Conservation (phyloP, 2,888 invertebrate genomes). For the Machimus atricapillus region DNA sequence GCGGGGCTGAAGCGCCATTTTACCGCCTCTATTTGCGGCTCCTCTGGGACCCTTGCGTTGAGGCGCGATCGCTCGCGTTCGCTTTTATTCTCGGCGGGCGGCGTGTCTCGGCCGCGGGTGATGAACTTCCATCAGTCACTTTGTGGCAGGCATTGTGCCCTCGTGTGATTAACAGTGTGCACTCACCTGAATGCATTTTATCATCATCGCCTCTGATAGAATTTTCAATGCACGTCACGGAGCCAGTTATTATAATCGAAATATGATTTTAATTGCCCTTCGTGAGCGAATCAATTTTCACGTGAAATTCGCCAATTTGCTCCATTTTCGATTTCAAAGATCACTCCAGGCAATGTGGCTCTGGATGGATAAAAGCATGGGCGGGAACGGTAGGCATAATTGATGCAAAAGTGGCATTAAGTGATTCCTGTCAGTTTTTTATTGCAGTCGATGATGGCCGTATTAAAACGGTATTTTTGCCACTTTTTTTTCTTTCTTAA, state of each 20-base stretch:
- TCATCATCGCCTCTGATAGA: constrained; percentile 23
- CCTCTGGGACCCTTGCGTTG: not conserved
- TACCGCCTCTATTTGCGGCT: not conserved
- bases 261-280: constrained; percentile 31
- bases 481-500: not conserved
- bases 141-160: not conserved
- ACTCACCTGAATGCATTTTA: constrained; percentile 20
- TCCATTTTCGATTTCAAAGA: constrained; percentile 10
- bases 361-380: not conserved
- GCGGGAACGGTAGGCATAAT: not conserved
- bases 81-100: not conserved
- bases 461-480: not conserved
- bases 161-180: constrained; percentile 27
- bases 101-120: not conserved
- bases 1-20: not conserved
- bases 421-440: not conserved
- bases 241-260: constrained; percentile 21
- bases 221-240: constrained; percentile 2
- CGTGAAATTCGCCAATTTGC: constrained; percentile 20
- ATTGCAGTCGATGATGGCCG: not conserved
- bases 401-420: not conserved
- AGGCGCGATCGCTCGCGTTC: not conserved
- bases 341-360: not conserved
- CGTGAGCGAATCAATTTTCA: constrained; percentile 23
- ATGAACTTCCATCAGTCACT: constrained; percentile 18